Conservation (phyloP, 2,797 vertebrate genomes). For the Chromobotia macracanthus region DNA sequence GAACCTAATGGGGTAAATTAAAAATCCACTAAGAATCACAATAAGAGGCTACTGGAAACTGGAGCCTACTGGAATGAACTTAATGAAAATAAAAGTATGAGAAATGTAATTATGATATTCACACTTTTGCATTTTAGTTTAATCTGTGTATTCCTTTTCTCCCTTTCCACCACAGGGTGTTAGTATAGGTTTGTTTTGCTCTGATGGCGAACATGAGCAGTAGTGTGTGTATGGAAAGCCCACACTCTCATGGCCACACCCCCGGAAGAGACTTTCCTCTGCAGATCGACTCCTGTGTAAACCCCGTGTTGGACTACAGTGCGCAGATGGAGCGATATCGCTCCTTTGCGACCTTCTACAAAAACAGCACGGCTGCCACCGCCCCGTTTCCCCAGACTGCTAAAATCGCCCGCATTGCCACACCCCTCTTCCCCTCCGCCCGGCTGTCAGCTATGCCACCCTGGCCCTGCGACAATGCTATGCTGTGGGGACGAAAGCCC, state of each 20-base stretch:
- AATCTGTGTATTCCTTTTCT: conserved; percentile 17
- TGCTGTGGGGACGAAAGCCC: conserved; percentile 83
- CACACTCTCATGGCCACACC: conserved; percentile 73
- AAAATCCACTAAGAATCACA: too few species aligned
- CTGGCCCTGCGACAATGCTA: conserved; percentile 87
- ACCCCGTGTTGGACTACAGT: conserved; percentile 88
- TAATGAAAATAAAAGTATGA: too few species aligned
- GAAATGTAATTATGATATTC: too few species aligned
- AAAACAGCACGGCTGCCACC: conserved; percentile 82
- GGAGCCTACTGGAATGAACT: too few species aligned
- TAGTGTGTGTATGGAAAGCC: conserved; percentile 77
- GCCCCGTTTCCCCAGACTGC: conserved; percentile 85
- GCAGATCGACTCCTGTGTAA: conserved; percentile 70
- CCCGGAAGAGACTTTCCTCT: conserved; percentile 54
- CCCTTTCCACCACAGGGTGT: conserved; percentile 46
- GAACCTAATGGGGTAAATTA: too few species aligned
- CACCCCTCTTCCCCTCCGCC: conserved; percentile 87
- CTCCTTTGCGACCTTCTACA: conserved; percentile 91
- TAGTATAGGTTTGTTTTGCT: conserved; percentile 53
- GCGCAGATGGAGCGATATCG: conserved; percentile 92
- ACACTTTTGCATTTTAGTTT: conserved; percentile 17
- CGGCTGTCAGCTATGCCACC: conserved; percentile 84
- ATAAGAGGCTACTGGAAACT: too few species aligned
- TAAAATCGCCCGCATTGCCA: conserved; percentile 84
- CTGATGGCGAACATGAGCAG: too few species aligned